phyloP scores from a whole-genome alignment of 1,140 invertebrate species.

The Drosophila kikkawai region DNA sequence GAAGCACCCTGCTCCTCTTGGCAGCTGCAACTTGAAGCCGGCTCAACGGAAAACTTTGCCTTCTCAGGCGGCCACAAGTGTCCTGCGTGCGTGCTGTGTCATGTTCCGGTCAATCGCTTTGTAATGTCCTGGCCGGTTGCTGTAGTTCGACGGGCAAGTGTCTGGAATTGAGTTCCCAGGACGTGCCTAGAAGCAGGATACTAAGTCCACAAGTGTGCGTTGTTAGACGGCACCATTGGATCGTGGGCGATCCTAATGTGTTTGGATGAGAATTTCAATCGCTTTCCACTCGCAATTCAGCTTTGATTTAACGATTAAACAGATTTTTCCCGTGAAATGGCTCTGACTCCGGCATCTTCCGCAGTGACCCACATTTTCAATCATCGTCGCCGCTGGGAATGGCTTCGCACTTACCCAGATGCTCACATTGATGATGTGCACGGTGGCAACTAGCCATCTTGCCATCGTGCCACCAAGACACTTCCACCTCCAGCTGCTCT shows the following conservation, averaged over 20 bases:
- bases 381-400: constrained; percentile 17
- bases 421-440: constrained; percentile 31
- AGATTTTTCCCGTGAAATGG: background rate
- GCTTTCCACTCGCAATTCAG: background rate
- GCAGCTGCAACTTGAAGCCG: constrained; percentile 12
- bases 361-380: constrained; percentile 26
- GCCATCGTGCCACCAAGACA: constrained; percentile 25
- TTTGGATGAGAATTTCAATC: background rate
- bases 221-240: constrained; percentile 1
- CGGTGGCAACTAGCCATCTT: constrained; percentile 34
- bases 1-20: constrained; percentile 7
- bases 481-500: background rate
- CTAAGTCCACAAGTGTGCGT: constrained; percentile 62
- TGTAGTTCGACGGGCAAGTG: constrained; percentile 39
- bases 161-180: constrained; percentile 46
- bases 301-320: background rate
- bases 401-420: constrained; percentile 50
- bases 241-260: constrained; percentile 40
- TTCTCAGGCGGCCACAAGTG: constrained; percentile 50
- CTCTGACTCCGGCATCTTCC: background rate
- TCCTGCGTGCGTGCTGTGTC: constrained; percentile 61
- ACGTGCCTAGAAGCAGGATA: constrained; percentile 67
- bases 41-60: constrained; percentile 21
- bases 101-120: constrained; percentile 55
- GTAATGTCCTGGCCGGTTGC: constrained; percentile 52